phyloP scores from a whole-genome alignment of 2,113 vertebrate species.

The Chaenocephalus aceratus region DNA sequence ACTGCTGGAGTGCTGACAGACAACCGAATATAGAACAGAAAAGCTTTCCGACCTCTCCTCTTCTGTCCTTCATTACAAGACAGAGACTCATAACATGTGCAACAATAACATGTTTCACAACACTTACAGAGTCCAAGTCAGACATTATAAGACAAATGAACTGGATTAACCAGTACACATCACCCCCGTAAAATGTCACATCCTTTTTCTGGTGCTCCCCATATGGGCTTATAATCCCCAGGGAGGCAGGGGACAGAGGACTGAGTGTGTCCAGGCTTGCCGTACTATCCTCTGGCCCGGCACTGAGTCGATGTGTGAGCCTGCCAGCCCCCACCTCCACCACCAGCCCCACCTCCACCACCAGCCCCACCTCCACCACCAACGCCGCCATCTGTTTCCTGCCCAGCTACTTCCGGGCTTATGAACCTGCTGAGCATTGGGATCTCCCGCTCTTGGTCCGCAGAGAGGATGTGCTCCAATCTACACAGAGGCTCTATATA shows the following conservation, averaged over 20 bases:
- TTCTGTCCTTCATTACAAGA: too few relatives aligned
- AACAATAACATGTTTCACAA: constrained; percentile 23
- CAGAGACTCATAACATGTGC: constrained; percentile 23
- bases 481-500: not conserved
- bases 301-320: constrained; percentile 38
- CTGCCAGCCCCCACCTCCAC: constrained; percentile 36
- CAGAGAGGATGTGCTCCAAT: constrained; percentile 32
- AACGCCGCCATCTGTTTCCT: constrained; percentile 80
- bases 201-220: constrained; percentile 43
- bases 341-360: constrained; percentile 53
- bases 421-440: constrained; percentile 57
- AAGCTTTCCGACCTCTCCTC: too few relatives aligned
- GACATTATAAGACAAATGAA: constrained; percentile 53
- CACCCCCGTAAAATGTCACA: constrained; percentile 34
- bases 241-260: constrained; percentile 68
- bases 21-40: too few relatives aligned
- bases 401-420: constrained; percentile 64
- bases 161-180: constrained; percentile 45
- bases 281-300: constrained; percentile 71
- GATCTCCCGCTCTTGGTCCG: constrained; percentile 50
- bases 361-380: constrained; percentile 46
- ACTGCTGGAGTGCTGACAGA: too few relatives aligned
- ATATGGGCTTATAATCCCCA: constrained; percentile 75
- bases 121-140: constrained; percentile 17
- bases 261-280: constrained; percentile 73